Evolutionary conservation across 2,888 invertebrate species (phyloP).

Genomic region (Oasisia sp.): DNA sequence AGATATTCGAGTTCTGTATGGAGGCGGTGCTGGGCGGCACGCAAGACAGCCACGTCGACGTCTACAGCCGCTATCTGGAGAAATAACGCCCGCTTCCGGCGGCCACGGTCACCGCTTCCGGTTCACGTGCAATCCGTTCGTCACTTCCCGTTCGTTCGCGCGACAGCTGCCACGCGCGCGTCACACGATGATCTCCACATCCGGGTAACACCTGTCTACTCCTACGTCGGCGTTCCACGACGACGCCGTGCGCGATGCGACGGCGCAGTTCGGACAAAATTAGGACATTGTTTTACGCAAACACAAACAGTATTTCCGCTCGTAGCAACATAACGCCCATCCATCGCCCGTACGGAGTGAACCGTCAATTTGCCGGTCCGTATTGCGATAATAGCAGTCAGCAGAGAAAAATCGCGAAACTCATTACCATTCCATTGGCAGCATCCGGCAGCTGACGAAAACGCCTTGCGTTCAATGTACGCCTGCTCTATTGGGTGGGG

Average conservation of each 20-base stretch:
- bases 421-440: neutral
- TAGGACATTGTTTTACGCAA: neutral
- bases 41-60: conserved; percentile 18
- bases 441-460: neutral
- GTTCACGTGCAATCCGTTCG: neutral
- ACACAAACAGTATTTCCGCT: neutral
- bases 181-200: neutral
- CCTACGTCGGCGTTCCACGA: neutral
- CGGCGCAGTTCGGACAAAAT: neutral
- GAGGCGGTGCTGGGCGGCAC: conserved; percentile 37
- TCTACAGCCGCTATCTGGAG: neutral
- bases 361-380: neutral
- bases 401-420: neutral
- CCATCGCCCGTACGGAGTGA: neutral
- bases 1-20: conserved; percentile 39
- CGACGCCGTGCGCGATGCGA: neutral
- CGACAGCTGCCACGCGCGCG: neutral
- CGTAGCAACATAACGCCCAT: neutral
- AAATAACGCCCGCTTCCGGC: neutral
- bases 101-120: neutral
- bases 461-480: neutral
- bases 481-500: neutral
- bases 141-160: conserved; percentile 6
- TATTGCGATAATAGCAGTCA: neutral
- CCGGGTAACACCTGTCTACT: neutral